These are phyloP conservation scores for Hyperopisus bebe DNA, from an alignment of 2,113 vertebrate genomes.

Conservation along the genomic window DNA sequence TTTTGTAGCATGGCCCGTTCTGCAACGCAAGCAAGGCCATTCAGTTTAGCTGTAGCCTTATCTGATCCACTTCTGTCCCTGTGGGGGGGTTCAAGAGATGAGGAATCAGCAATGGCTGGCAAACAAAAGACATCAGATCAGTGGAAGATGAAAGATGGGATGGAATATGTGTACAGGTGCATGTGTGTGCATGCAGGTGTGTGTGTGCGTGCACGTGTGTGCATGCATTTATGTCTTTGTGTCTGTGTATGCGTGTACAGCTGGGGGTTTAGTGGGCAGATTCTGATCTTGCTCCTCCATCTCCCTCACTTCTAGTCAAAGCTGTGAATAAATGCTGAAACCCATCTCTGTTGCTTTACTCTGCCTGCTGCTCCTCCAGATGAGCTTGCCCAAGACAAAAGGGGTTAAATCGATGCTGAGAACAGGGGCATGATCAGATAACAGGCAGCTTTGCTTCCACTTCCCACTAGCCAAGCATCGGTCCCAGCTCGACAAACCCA, in stretches of 20 bases:
- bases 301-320: neutral
- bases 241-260: neutral
- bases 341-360: neutral
- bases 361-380: neutral
- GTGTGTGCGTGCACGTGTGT: neutral
- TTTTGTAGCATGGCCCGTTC: neutral
- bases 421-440: constrained; percentile 3
- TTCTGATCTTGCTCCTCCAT: neutral
- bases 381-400: neutral
- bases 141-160: neutral
- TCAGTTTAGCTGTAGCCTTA: neutral
- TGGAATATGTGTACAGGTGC: neutral
- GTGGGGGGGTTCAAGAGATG: neutral
- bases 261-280: neutral
- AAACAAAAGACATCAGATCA: neutral
- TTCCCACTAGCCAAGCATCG: neutral
- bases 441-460: neutral
- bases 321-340: neutral
- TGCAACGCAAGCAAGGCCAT: neutral
- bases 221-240: too few species aligned
- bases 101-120: neutral
- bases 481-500: neutral
- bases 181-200: neutral
- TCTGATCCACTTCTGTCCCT: neutral
- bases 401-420: constrained; percentile 8